Percentiles rank a stretch among this genome's conserved stretches.
Evolutionary conservation across 2,888 invertebrate genomes (phyloP).

Genomic region (Folsomia manolachei): DNA sequence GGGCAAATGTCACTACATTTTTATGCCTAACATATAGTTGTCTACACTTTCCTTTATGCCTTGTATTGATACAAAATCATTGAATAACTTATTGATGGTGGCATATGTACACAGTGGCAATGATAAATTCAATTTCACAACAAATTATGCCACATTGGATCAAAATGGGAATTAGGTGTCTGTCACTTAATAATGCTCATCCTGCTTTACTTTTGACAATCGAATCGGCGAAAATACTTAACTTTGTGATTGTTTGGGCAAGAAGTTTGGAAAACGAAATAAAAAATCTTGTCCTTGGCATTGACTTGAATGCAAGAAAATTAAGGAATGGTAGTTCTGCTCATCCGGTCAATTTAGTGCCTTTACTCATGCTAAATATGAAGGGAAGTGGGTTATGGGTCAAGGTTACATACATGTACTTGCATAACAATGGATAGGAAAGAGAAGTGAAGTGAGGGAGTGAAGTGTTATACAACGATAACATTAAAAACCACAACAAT

Average conservation of each 20-base stretch:
- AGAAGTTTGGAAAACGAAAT: neutral
- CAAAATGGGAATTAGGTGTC: too few species aligned
- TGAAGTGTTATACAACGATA: neutral
- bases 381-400: slow-evolving; percentile 20
- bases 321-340: neutral
- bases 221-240: too few species aligned
- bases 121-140: too few species aligned
- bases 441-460: neutral
- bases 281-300: slow-evolving; percentile 7
- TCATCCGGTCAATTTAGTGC: neutral
- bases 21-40: too few species aligned
- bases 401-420: slow-evolving; percentile 6
- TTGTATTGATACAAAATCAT: too few species aligned
- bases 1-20: too few species aligned
- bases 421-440: neutral
- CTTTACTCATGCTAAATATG: neutral
- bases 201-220: too few species aligned
- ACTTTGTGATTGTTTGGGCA: neutral
- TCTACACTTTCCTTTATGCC: too few species aligned
- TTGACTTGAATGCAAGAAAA: slow-evolving; percentile 13
- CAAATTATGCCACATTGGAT: too few species aligned
- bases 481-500: neutral
- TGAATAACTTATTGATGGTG: too few species aligned
- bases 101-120: too few species aligned
- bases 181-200: too few species aligned